Percentiles rank a stretch among this genome's conserved stretches.
Evolutionary conservation across 2,888 invertebrate genomes (phyloP).

Genomic region (Luffia ferchaultella): DNA sequence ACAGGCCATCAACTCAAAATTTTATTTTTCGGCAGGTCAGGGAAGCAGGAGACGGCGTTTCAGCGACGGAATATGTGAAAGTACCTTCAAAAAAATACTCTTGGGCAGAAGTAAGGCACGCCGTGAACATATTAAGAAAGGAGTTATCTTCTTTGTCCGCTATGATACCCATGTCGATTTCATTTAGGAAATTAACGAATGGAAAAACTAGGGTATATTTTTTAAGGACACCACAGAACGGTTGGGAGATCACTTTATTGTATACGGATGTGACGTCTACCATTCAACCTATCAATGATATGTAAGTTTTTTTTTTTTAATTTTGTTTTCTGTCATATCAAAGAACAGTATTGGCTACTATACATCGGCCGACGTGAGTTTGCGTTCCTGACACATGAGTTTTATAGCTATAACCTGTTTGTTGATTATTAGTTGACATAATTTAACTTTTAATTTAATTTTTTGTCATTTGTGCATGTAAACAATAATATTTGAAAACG

Average conservation of each 20-base stretch:
- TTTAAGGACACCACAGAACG: constrained; percentile 85
- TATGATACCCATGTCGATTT: constrained; percentile 83
- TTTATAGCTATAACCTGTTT: neutral
- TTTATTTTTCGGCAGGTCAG: too few relatives aligned
- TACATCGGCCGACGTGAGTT: too few relatives aligned
- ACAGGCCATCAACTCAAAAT: too few relatives aligned
- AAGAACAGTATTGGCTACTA: too few relatives aligned
- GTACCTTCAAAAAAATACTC: constrained; percentile 56
- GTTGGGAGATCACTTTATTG: constrained; percentile 89
- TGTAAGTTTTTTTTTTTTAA: constrained; percentile 24
- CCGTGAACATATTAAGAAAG: constrained; percentile 82
- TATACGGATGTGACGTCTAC: constrained; percentile 82
- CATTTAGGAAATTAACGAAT: constrained; percentile 80
- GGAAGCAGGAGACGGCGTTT: constrained; percentile 55
- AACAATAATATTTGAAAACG: too few relatives aligned
- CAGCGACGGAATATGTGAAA: constrained; percentile 41
- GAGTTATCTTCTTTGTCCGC: constrained; percentile 80
- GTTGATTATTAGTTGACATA: too few relatives aligned
- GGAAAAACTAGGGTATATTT: constrained; percentile 89
- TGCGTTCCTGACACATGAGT: too few relatives aligned
- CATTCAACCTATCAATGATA: constrained; percentile 59
- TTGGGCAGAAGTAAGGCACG: constrained; percentile 83
- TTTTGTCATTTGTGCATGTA: too few relatives aligned
- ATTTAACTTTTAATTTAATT: too few relatives aligned
- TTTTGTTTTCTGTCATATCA: too few relatives aligned